Base-by-base conservation (phyloP, 2,113 vertebrate species). In the Barbus barbus region DNA sequence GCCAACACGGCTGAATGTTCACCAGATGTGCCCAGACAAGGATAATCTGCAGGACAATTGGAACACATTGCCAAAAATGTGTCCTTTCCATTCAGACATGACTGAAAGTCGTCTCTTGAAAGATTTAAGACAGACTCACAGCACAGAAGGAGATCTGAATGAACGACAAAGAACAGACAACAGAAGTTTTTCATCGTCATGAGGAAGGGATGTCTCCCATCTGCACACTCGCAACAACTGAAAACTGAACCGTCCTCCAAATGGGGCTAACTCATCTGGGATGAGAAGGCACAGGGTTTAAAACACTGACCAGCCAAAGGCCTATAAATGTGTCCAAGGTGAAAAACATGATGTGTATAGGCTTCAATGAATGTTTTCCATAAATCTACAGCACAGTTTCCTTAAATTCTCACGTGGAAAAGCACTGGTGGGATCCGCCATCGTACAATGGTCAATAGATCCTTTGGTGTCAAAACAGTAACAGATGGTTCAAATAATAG, bases 11-110 rank as follows among this genome's bases (percentile, higher is more conserved):
- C 77, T 44, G 33, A 79, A 41, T 63, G 36, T 63, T 79, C 58
- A 63, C 58, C 77, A 79, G 77, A 79, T 79, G 77, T 79, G 77
- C n/a, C 36, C 58, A 46, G 75, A 78, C 75, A 56, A 60, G 75
- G 24, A 78, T 78, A 60, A 63, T 61, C 77, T 44, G 77, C 58
- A 28, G 36, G 24, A 63, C 33, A 63, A 78, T 78, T 78, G 31
- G 51, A 11, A 78, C n/a, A n/a, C 18, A 38, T 44, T 13, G 5
- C 33, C 22, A 20, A 28, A 63, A 58, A 63, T 11, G n/a, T 63
- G 6, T 63, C n/a, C 8, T 79, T 46, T 28, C 38, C 33, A 79
- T 14, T 79, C 18, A 31, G 56, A 41, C 36, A 13, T 79, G 56
- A 79, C 77, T 44, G 56, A 9, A 63, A 28, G 31, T 20, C 2